Evolutionary conservation across 2,797 vertebrate genomes (phyloP).

Genomic region (Catamblyrhynchus diadema): DNA sequence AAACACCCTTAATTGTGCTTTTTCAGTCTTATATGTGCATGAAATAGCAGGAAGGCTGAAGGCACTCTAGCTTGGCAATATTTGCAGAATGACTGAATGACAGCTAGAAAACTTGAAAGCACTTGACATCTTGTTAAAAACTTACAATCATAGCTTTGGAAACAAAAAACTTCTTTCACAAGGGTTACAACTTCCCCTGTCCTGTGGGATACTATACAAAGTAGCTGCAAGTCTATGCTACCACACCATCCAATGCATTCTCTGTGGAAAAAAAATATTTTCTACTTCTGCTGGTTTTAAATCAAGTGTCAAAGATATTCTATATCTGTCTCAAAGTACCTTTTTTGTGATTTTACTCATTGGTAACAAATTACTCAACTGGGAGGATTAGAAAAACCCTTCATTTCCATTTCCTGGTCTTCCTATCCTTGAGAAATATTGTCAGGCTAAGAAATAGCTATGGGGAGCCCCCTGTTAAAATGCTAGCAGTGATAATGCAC

Average conservation of each 20-base stretch:
- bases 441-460: conserved; percentile 5
- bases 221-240: background rate
- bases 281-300: background rate
- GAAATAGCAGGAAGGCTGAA: background rate
- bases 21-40: background rate
- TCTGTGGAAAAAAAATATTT: background rate
- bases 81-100: background rate
- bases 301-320: background rate
- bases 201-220: background rate
- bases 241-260: background rate
- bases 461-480: background rate
- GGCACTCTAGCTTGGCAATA: background rate
- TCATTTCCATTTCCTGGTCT: background rate
- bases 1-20: fast-evolving
- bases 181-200: background rate
- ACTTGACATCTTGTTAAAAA: background rate
- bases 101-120: background rate
- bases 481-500: background rate
- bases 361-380: background rate
- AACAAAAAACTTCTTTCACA: background rate
- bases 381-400: background rate
- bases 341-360: background rate
- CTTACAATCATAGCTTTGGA: background rate
- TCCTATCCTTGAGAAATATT: background rate
- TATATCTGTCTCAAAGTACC: background rate